phyloP scores from a whole-genome alignment of 2,113 vertebrate genomes.

The Colinus virginianus region DNA sequence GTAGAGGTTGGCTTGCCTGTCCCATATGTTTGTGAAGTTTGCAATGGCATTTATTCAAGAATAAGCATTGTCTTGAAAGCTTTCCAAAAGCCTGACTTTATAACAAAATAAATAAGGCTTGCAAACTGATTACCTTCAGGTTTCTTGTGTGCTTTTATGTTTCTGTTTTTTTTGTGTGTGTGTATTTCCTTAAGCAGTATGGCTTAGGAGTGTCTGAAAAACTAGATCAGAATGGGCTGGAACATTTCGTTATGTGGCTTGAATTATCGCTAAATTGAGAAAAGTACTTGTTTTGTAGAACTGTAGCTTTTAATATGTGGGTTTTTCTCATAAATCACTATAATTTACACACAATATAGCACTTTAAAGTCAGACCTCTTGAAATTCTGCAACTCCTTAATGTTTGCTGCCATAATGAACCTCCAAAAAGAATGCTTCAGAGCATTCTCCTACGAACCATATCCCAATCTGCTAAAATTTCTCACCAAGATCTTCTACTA shows the following conservation, averaged over 20 bases:
- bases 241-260: not conserved
- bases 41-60: slow-evolving; percentile 58
- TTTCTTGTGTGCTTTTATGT: not conserved
- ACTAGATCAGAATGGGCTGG: slow-evolving; percentile 37
- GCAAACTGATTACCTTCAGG: slow-evolving; percentile 1
- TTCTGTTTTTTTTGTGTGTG: not conserved
- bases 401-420: not conserved
- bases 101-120: slow-evolving; percentile 38
- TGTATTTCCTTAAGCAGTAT: not conserved
- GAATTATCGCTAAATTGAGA: slow-evolving; percentile 13
- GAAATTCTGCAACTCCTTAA: not conserved
- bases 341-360: not conserved
- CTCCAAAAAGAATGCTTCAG: not conserved
- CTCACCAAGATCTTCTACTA: not conserved
- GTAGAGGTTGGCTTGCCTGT: not conserved
- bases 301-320: not conserved
- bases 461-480: not conserved
- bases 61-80: slow-evolving; percentile 38
- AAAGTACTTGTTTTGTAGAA: not conserved
- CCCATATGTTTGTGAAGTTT: not conserved
- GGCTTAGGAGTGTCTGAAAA: slow-evolving; percentile 37
- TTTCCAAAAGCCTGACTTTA: slow-evolving; percentile 39
- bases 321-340: not conserved
- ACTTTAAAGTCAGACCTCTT: not conserved
- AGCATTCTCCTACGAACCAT: not conserved